Base-by-base conservation (phyloP, 2,113 vertebrate genomes). In the Rhinogobius similis region DNA sequence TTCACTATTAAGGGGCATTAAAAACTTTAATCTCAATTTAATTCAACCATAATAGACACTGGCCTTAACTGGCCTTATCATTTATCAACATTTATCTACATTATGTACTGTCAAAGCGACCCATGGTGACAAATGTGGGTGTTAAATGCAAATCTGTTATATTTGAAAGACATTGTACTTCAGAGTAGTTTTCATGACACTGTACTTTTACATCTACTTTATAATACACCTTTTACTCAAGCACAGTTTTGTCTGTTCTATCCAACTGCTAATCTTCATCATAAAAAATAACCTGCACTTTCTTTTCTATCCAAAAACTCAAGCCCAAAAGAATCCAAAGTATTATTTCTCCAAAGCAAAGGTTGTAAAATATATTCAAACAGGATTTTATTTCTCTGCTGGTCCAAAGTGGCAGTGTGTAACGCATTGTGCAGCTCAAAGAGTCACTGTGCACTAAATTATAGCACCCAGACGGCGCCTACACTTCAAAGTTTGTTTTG, bases 401-500 rank as follows among this genome's bases (percentile, higher is more conserved):
- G 52, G 52, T 12, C 52, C 52, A 55, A 55, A 55, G 24, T 24
- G 52, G 8, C 23, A 26, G 23, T 55, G 50, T 52, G 52, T 26
- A 55, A 55, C 5, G 52, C 52, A 55, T 13, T 55, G 52, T 55
- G 52, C 13, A 14, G 52, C 52, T 55, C 23, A 55, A 55, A 55
- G 46, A 48, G 52, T 55, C 23, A 26, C 23, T 55, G 52, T 55
- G 52, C 52, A 26, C 23, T 55, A 55, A 55, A 55, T 55, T 55
- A 55, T 26, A 26, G 52, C 52, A 12, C 52, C n/a, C 52, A 55
- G 52, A 55, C 52, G 52, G 52, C 52, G 52, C 23, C 52, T 26
- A 26, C 23, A 55, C 52, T 55, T 55, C 52, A 55, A 55, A 55
- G 52, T 55, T 55, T 55, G 52, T 55, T 55, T 24, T 55, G 52